A percentile compares a stretch with the other conserved stretches of the same genome.
These are phyloP conservation scores for Gortyna flavago DNA, from an alignment of 2,888 invertebrate species.

Conservation along the genomic window DNA sequence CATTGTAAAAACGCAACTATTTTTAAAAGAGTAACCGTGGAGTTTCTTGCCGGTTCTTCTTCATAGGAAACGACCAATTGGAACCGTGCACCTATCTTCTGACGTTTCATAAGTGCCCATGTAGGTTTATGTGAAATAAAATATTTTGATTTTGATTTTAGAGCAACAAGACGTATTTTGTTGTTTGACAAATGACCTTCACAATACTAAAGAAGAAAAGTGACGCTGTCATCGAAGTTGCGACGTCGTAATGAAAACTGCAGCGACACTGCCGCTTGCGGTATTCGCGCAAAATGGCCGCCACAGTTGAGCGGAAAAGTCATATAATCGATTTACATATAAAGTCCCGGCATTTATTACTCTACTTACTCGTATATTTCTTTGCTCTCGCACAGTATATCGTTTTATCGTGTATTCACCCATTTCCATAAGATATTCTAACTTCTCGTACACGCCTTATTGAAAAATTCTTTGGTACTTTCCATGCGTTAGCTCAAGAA, in stretches of 20 bases:
- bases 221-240: no score
- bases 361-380: background rate
- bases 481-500: background rate
- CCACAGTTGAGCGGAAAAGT: background rate
- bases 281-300: background rate
- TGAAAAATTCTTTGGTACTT: conserved; percentile 9
- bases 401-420: background rate
- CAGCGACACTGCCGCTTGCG: background rate
- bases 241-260: background rate
- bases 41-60: no score
- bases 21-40: no score
- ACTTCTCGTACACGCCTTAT: background rate
- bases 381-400: background rate
- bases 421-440: conserved; percentile 20
- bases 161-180: background rate
- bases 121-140: no score
- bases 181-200: background rate
- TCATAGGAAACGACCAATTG: no score
- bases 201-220: background rate
- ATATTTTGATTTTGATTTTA: no score
- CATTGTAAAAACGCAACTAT: no score
- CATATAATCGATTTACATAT: background rate
- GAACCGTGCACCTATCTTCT: no score
- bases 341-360: conserved; percentile 6
- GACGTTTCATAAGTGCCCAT: no score